Evolutionary conservation across 2,888 invertebrate species (phyloP), one percentile per base, ranked within the genome.

Genomic region (Trissolcus brochymenae): DNA sequence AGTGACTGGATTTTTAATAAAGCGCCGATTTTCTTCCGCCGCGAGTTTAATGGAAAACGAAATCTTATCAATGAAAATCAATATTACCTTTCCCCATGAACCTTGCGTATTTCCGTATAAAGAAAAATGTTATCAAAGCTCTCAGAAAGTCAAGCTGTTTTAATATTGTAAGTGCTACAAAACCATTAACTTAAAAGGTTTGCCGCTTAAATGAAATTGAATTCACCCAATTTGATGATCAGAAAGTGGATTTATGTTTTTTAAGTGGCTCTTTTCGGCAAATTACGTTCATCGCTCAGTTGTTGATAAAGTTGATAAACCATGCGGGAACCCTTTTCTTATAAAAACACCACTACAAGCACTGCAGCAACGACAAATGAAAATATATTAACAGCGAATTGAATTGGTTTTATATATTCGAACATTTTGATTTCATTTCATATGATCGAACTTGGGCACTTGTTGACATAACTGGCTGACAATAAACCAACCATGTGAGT

Each of bases 151-250:
- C 68, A 75, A 68, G 68, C 64, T 75, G 75, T 68, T 75, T 75
- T 75, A 75, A 75, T 75, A 68, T 75, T 75, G 68, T 68, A 68
- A 75, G 75, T 75, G 75, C 75, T 75, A 68, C 75, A 68, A 68
- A 68, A 68, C 75, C 74, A 74, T 74, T 74, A 74, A 74, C 57
- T 74, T 74, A 74, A 74, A 68, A 74, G 74, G 67, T 74, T 74
- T 62, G 59, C 74, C 67, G 57, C 60, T 74, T 51, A 68, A 74
- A 74, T 74, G 67, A 74, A 68, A 74, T 74, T 68, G 62, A 74
- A 67, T 74, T 74, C 74, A 64, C 74, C 67, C 74, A 74, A 75
- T 75, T 75, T 75, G 59, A 75, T 53, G 75, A 68, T 54, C 59
- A 59, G 57, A 74, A 64, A 75, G 68, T 60, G 55, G 74, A 74